Conservation (phyloP, 2,888 invertebrate species). For the Dryobota labecula region DNA sequence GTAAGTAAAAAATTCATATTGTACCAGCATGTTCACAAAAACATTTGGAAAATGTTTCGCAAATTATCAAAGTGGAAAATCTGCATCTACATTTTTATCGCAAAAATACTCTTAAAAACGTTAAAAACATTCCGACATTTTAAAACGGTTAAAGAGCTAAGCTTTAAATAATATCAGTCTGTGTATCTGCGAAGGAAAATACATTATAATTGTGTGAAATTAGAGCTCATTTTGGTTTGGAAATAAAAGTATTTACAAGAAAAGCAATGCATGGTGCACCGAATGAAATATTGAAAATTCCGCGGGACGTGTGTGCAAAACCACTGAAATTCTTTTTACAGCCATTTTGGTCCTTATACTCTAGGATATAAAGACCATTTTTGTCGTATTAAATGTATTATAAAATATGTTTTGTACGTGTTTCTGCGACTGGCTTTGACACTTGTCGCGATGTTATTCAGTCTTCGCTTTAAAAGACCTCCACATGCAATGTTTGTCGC, state of each 20-base stretch:
- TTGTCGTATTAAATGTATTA: slow-evolving; percentile 26
- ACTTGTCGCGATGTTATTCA: slow-evolving; percentile 79
- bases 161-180: slow-evolving; percentile 53
- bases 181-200: slow-evolving; percentile 29
- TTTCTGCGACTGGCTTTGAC: slow-evolving; percentile 76
- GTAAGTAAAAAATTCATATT: neutral
- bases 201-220: slow-evolving; percentile 18
- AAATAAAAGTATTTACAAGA: slow-evolving; percentile 61
- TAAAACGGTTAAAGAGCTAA: slow-evolving; percentile 54
- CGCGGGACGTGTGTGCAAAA: slow-evolving; percentile 70
- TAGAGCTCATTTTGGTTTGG: slow-evolving; percentile 52
- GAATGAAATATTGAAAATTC: slow-evolving; percentile 81
- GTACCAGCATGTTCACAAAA: slow-evolving; percentile 30
- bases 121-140: slow-evolving; percentile 51
- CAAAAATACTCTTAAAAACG: slow-evolving; percentile 54
- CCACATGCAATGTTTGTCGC: slow-evolving; percentile 34
- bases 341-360: slow-evolving; percentile 37
- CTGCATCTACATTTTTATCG: slow-evolving; percentile 60
- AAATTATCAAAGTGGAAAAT: slow-evolving; percentile 61
- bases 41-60: slow-evolving; percentile 38
- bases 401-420: slow-evolving; percentile 62
- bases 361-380: slow-evolving; percentile 55
- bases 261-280: slow-evolving; percentile 74
- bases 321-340: slow-evolving; percentile 52
- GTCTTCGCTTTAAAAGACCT: slow-evolving; percentile 61